Base-by-base conservation (phyloP, 2,888 invertebrate species). In the Oxyteleia sp. region DNA sequence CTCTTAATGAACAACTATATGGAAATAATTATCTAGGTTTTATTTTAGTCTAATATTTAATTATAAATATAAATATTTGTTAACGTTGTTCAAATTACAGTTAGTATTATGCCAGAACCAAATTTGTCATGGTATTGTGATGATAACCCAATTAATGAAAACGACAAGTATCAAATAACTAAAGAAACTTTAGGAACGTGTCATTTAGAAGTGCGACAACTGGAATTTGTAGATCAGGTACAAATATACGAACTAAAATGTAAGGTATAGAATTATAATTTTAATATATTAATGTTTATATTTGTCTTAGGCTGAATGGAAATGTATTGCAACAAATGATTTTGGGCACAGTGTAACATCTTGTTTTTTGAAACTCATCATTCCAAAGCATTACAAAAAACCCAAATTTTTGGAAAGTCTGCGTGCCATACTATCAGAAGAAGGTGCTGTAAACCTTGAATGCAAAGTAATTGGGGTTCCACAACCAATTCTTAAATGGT, bases 401-500 rank as follows among this genome's bases (percentile, higher is more conserved):
- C 98, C 98, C 0, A 95, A 96, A 83, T 98, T 98, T 92, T 94
- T 98, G 63, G 98, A 98, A 93, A 96, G 96, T 85, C 94, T 98
- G 2, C 95, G 97, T 87, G 98, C 98, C 0, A 96, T 98, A 43
- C 94, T 98, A 15, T 97, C 97, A 0, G 97, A 98, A 84, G 97
- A 97, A 93, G 97, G 98, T 0, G 97, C 98, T 8, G 98, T 98
- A 0, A 98, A 98, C 93, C 94, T 98, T 79, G 98, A 98, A 93
- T 98, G 98, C 92, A 98, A 98, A 94, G 98, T 98, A 0, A 98
- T 98, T 78, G 98, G 98, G 4, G 97, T 98, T 1, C 98, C 98
- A 0, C 98, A 98, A 90, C 98, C 98, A 0, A 94, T 96, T n/a
- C 94, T 98, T 0, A 98, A 97, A 90, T 98, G 98, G 98, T 98